These are phyloP conservation scores for Ataeniobius toweri DNA, from an alignment of 2,797 vertebrate genomes.

Conservation along the genomic window DNA sequence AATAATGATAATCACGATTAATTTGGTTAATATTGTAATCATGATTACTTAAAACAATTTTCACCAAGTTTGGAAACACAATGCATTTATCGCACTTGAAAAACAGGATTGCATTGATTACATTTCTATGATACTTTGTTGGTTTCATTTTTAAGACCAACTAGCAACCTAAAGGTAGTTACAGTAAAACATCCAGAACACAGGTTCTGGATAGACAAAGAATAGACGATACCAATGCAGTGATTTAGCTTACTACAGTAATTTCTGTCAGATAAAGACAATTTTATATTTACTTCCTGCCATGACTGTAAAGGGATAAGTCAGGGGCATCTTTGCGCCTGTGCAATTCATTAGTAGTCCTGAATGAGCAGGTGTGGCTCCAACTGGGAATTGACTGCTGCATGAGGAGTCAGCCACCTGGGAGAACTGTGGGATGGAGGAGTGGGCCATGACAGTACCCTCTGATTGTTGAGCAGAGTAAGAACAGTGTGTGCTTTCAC, in stretches of 20 bases:
- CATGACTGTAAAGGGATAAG: not conserved
- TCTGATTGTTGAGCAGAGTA: not conserved
- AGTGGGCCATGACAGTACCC: not conserved
- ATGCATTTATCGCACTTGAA: no score
- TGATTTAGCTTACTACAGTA: not conserved
- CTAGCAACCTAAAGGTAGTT: not conserved
- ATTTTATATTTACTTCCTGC: not conserved
- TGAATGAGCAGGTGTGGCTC: not conserved
- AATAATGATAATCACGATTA: not conserved
- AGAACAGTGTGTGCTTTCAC: not conserved
- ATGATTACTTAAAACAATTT: not conserved
- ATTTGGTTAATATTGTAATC: not conserved
- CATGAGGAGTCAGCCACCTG: not conserved
- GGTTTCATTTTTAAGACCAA: no score
- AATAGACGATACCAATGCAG: not conserved
- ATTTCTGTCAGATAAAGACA: not conserved
- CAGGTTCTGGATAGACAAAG: not conserved
- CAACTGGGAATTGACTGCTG: not conserved
- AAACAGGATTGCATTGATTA: no score
- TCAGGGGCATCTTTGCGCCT: no score
- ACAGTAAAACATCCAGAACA: not conserved
- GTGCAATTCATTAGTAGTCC: not conserved
- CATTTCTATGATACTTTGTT: no score
- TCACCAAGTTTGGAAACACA: no score
- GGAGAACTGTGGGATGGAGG: not conserved